Percentiles rank a stretch among this genome's conserved stretches.
These are phyloP conservation scores for Solenopsis invicta DNA, from an alignment of 1,140 invertebrate genomes.

Conservation along the genomic window DNA sequence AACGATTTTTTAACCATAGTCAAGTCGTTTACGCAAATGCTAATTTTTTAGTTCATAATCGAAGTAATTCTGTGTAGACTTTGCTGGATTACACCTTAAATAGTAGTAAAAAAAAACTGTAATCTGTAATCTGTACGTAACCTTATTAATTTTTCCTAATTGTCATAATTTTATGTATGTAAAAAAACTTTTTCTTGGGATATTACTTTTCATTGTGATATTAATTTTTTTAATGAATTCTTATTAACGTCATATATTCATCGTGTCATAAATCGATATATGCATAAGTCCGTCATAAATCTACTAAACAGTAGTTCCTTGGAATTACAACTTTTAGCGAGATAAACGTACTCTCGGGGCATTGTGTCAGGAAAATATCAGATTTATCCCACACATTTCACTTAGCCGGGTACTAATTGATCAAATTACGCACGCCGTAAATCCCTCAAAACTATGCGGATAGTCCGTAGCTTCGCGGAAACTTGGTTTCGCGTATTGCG, in stretches of 20 bases:
- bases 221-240: background rate
- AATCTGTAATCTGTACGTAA: too few relatives aligned
- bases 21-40: too few relatives aligned
- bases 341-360: background rate
- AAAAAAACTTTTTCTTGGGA: background rate
- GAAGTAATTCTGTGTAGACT: too few relatives aligned
- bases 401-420: conserved; percentile 46
- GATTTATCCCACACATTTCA: conserved; percentile 44
- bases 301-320: background rate
- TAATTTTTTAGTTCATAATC: too few relatives aligned
- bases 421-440: conserved; percentile 39
- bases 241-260: background rate
- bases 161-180: too few relatives aligned
- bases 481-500: conserved; percentile 20
- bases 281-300: background rate
- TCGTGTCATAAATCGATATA: background rate
- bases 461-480: conserved; percentile 30
- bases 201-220: background rate
- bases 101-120: too few relatives aligned
- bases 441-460: conserved; percentile 54
- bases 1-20: too few relatives aligned
- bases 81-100: too few relatives aligned
- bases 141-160: too few relatives aligned
- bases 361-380: conserved; percentile 27
- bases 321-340: background rate